Evolutionary conservation across 1,140 invertebrate species (phyloP), one percentile per base, ranked within the genome.

Genomic region (Spodoptera litura): DNA sequence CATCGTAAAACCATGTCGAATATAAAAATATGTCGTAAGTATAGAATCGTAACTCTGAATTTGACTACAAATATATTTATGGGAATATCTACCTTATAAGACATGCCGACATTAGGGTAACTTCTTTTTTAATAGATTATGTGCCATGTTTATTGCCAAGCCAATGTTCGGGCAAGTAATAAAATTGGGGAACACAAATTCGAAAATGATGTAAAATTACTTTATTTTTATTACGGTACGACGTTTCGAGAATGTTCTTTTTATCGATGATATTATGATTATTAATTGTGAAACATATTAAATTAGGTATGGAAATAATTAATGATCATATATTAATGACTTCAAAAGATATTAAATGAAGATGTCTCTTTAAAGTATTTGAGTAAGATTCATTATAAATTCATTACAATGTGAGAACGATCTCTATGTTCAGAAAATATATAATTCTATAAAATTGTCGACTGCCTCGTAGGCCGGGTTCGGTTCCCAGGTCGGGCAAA

Each of bases 1-100:
- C 31, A 27, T 81, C 79, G 53, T 81, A 81, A 81, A 81, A 81
- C 58, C 68, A 78, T 44, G 56, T 56, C 38, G 61, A 78, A 64
- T 70, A 74, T 78, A 59, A 73, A 44, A 73, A 59, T 59, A 49
- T 51, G 56, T 61, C 55, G 55, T 53, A n/a, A 10, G 35, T 31
- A 51, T 27, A 9, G 64, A 52, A 68, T 61, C 71, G 55, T 73
- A 59, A 49, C 35, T 59, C 35, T 12, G 49, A n/a, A 10, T 73
- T 73, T 73, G 51, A 73, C 38, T 51, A 12, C 71, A 27, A 51
- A 73, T 51, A 73, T 73, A 61, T 73, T 73, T 61, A 73, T 73
- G 71, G 44, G 27, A 5, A 20, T 55, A 51, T 61, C 55, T 73
- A 56, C 20, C 71, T 38, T 73, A 59, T 59, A 20, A 59, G 15